A percentile compares a stretch with the other conserved stretches of the same genome.
Conservation (phyloP, 2,797 vertebrate genomes). For the Helicolenus hilgendorfi region DNA sequence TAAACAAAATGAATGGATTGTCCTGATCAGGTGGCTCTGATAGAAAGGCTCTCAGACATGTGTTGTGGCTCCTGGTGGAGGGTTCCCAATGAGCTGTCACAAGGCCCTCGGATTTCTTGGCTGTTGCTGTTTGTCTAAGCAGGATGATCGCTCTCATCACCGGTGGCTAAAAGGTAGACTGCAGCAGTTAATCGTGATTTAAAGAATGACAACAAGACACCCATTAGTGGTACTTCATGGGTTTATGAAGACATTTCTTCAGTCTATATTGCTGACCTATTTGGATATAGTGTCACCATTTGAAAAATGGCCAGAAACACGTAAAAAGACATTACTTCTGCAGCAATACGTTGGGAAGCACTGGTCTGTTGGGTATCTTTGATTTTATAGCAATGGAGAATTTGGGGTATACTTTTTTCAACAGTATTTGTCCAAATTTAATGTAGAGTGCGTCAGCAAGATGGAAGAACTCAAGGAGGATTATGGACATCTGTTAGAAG, state of each 20-base stretch:
- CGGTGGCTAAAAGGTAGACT: background rate
- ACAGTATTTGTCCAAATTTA: background rate
- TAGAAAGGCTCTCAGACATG: background rate
- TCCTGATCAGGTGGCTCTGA: background rate
- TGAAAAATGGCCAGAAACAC: too few species aligned
- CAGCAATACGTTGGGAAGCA: too few species aligned
- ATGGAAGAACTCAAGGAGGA: background rate
- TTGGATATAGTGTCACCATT: background rate
- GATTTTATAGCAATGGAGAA: too few species aligned
- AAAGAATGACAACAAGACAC: background rate
- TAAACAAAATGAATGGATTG: background rate
- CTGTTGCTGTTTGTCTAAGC: background rate
- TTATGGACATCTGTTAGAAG: background rate
- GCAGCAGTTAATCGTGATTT: background rate
- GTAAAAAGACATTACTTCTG: too few species aligned
- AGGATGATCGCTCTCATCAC: background rate
- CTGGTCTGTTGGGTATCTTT: too few species aligned
- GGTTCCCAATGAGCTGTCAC: background rate
- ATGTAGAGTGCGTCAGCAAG: background rate
- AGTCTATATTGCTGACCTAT: background rate
- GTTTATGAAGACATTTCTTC: background rate
- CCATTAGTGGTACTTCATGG: too few species aligned
- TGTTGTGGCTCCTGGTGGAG: background rate
- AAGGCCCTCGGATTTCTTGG: background rate
- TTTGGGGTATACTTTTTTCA: background rate